These are phyloP conservation scores for Lophochroa leadbeateri DNA, from an alignment of 2,113 vertebrate genomes.

Conservation along the genomic window DNA sequence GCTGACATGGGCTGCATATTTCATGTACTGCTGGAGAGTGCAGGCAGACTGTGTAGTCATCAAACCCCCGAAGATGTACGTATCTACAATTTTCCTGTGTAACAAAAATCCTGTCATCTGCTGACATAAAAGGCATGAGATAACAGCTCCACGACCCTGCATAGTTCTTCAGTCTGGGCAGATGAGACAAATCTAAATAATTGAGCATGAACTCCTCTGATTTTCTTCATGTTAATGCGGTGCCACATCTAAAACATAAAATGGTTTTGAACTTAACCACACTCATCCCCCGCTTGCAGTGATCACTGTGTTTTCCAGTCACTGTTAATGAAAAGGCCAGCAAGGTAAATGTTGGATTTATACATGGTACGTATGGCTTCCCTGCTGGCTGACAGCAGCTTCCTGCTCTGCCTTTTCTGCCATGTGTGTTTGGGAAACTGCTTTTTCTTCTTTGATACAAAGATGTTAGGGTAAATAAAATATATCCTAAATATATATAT, in stretches of 20 bases:
- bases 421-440: accelerated
- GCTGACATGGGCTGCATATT: neutral
- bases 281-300: accelerated
- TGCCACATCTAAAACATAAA: neutral
- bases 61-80: neutral
- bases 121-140: neutral
- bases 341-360: neutral
- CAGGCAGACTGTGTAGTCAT: neutral
- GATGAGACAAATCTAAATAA: slow-evolving; percentile 34
- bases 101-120: slow-evolving; percentile 18
- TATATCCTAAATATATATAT: neutral
- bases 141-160: neutral
- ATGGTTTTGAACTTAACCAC: neutral
- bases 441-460: neutral
- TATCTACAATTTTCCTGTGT: neutral
- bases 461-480: neutral
- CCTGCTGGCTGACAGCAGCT: neutral
- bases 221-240: neutral
- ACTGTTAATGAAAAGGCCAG: neutral
- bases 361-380: neutral
- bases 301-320: neutral
- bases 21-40: neutral
- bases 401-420: neutral
- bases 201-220: neutral
- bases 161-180: neutral